Conservation (phyloP, 2,888 invertebrate species). For the Stenichneumon culpator region DNA sequence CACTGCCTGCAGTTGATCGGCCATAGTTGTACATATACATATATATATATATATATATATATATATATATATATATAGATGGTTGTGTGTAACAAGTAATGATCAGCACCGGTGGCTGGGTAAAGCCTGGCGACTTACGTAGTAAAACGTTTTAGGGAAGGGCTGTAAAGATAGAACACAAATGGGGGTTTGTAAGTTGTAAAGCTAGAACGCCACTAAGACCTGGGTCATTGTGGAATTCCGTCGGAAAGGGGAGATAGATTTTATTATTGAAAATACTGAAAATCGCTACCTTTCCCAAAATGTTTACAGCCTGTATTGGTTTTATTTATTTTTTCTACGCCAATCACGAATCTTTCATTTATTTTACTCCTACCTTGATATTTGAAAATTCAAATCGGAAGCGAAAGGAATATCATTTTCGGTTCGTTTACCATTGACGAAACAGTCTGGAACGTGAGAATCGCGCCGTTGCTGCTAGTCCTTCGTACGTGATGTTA, state of each 20-base stretch:
- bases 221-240: background rate
- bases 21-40: background rate
- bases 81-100: background rate
- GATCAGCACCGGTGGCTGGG: constrained; percentile 7
- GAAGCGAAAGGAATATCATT: no score
- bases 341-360: no score
- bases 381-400: no score
- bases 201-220: background rate
- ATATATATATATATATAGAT: background rate
- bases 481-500: no score
- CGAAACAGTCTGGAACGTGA: no score
- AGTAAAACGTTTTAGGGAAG: background rate
- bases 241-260: background rate
- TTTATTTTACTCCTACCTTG: no score
- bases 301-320: no score
- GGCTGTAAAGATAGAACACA: background rate
- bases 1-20: constrained; percentile 43
- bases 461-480: no score
- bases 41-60: no score
- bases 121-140: background rate
- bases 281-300: background rate
- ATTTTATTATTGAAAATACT: background rate
- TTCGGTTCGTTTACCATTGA: no score
- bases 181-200: background rate
- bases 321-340: no score